Evolutionary conservation across 2,797 vertebrate species (phyloP).

Genomic region (Melanotaenia nigrans): DNA sequence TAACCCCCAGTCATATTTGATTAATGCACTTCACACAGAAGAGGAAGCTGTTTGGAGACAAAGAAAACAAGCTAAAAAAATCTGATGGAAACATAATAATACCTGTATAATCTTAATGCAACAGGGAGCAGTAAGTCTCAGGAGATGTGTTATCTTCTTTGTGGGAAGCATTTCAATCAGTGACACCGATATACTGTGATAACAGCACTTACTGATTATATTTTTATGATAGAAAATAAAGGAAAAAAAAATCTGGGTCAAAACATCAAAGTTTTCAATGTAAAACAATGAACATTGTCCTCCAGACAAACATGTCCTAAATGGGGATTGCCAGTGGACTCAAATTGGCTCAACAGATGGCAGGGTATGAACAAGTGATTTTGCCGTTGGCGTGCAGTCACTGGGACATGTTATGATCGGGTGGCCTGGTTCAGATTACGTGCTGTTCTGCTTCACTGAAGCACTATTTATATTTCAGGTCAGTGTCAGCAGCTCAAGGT

Average conservation of each 20-base stretch:
- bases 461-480: slow-evolving; percentile 68
- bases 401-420: slow-evolving; percentile 38
- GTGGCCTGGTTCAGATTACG: slow-evolving; percentile 57
- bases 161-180: not conserved
- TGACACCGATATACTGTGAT: not conserved
- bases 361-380: slow-evolving; percentile 34
- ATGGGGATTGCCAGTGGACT: not conserved
- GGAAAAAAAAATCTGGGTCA: not conserved
- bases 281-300: not conserved
- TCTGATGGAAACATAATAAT: not conserved
- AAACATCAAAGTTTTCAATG: not conserved
- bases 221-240: not conserved
- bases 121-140: not conserved
- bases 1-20: slow-evolving; percentile 1
- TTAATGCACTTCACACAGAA: slow-evolving; percentile 11
- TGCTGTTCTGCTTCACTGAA: slow-evolving; percentile 26
- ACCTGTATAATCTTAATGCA: not conserved
- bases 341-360: slow-evolving; percentile 24
- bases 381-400: slow-evolving; percentile 25
- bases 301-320: slow-evolving; percentile 13
- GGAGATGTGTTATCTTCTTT: slow-evolving; percentile 6
- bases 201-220: slow-evolving; percentile 1
- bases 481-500: slow-evolving; percentile 43
- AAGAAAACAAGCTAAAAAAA: not conserved
- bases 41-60: slow-evolving; percentile 5